These are phyloP conservation scores for Opisthocomus hoazin DNA, from an alignment of 2,113 vertebrate species.

Conservation along the genomic window DNA sequence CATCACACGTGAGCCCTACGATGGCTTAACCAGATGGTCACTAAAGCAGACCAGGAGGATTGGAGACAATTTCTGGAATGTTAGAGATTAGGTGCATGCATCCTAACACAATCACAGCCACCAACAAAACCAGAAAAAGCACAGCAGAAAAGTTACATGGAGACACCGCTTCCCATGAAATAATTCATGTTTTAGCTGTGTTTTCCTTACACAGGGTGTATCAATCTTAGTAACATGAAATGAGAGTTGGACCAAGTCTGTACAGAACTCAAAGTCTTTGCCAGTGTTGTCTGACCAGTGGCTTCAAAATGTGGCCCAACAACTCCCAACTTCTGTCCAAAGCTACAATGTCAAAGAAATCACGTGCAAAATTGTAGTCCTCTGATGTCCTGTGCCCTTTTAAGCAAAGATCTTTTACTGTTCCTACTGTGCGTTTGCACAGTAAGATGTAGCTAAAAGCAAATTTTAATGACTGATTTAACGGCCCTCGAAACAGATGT, in stretches of 20 bases:
- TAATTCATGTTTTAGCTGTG: background rate
- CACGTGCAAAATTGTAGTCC: background rate
- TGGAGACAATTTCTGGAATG: background rate
- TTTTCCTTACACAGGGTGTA: background rate
- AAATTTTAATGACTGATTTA: conserved; percentile 1
- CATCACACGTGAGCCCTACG: background rate
- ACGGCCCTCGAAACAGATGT: background rate
- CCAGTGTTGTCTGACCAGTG: background rate
- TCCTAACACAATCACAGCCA: background rate
- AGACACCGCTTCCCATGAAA: background rate
- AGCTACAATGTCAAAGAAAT: background rate
- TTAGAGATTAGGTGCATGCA: background rate
- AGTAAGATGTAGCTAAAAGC: background rate
- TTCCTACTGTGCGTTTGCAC: background rate
- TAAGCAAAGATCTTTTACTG: background rate
- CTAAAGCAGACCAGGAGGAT: background rate
- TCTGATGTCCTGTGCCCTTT: background rate
- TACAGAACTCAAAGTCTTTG: background rate
- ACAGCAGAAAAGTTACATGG: background rate
- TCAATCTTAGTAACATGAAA: background rate
- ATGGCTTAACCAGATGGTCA: background rate
- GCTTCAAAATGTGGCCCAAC: background rate
- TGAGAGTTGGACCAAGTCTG: background rate
- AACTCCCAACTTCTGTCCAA: background rate
- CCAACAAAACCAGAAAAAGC: background rate